A percentile compares a stretch with the other conserved stretches of the same genome.
phyloP scores from a whole-genome alignment of 37 sponge, comb jelly and placozoan genomes.

The Cliona cf. orientalis region DNA sequence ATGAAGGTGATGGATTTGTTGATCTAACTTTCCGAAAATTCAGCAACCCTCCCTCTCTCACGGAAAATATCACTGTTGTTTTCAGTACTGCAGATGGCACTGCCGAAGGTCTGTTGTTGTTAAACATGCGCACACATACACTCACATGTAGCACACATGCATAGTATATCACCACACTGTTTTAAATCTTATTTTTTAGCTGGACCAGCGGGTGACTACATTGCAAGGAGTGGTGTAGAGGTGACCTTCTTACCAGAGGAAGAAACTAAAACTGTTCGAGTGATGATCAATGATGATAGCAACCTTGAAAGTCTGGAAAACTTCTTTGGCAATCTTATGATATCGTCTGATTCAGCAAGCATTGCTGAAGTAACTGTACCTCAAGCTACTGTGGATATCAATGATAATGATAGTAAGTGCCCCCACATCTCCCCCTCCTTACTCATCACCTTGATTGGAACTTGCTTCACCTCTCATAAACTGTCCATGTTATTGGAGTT shows the following conservation, averaged over 20 bases:
- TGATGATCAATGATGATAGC: conserved; percentile 39
- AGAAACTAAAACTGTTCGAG: not conserved
- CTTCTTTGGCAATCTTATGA: conserved; percentile 8
- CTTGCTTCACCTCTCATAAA: no score
- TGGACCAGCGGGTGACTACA: no score
- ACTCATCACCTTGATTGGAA: no score
- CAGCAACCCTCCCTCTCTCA: not conserved
- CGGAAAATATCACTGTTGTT: not conserved
- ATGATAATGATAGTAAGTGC: no score
- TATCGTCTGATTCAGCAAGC: not conserved
- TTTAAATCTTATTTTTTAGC: no score
- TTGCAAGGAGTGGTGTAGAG: no score
- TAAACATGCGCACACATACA: no score
- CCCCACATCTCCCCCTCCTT: no score
- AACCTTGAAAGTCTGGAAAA: conserved; percentile 21
- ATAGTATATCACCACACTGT: no score
- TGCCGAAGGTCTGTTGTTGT: conserved; percentile 52
- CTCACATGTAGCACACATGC: no score
- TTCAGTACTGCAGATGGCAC: conserved; percentile 43
- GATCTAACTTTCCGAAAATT: conserved; percentile 1
- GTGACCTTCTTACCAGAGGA: no score
- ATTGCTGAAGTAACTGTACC: not conserved
- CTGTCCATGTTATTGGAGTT: no score
- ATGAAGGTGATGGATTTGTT: conserved; percentile 9
- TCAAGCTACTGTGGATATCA: conserved; percentile 19